Evolutionary conservation across 2,113 vertebrate genomes (phyloP).

Genomic region (Mustela nigripes): DNA sequence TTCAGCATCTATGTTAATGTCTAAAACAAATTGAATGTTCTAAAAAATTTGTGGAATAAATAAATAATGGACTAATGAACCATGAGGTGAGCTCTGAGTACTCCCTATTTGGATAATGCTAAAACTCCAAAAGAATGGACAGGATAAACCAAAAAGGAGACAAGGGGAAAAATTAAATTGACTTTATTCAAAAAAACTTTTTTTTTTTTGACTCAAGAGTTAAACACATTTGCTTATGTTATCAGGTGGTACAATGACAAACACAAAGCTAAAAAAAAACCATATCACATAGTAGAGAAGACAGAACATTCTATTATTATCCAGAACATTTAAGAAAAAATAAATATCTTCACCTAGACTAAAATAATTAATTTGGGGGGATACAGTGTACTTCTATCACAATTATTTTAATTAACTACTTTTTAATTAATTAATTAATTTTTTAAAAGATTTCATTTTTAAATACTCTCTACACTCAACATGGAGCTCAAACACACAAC

Average conservation of each 20-base stretch:
- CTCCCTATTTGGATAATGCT: neutral
- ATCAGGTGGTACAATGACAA: constrained; percentile 70
- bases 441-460: neutral
- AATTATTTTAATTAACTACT: constrained; percentile 57
- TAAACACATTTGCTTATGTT: constrained; percentile 74
- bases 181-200: neutral
- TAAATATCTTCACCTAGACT: constrained; percentile 61
- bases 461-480: neutral
- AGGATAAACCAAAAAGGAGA: neutral
- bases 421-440: neutral
- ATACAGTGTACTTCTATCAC: neutral
- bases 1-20: neutral
- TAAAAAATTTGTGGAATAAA: neutral
- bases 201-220: neutral
- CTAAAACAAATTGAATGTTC: neutral
- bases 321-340: constrained; percentile 66
- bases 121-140: neutral
- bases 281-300: constrained; percentile 65
- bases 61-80: neutral
- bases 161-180: neutral
- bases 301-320: constrained; percentile 67
- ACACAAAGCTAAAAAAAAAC: constrained; percentile 75
- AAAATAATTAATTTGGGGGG: constrained; percentile 61
- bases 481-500: neutral
- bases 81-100: neutral